Evolutionary conservation across 1,140 invertebrate species (phyloP).

Genomic region (Drosophila triauraria): DNA sequence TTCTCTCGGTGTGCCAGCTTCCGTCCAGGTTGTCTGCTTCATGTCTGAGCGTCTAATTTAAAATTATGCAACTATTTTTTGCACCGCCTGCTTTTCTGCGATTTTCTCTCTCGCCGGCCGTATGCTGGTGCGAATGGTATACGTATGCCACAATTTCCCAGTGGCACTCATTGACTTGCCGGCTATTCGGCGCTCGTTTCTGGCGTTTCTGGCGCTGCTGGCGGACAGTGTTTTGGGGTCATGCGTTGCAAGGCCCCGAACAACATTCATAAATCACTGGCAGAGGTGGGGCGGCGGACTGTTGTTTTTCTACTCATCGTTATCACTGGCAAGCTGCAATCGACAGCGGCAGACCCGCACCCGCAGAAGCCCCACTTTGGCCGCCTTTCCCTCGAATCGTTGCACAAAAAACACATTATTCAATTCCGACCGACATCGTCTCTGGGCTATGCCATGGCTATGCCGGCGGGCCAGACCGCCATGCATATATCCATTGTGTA

Average conservation of each 20-base stretch:
- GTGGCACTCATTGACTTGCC: slow-evolving; percentile 72
- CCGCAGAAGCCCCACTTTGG: not conserved
- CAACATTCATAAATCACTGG: slow-evolving; percentile 78
- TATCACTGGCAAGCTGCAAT: slow-evolving; percentile 78
- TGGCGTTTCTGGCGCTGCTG: slow-evolving; percentile 33
- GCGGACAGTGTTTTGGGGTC: slow-evolving; percentile 73
- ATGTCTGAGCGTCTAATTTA: slow-evolving; percentile 79
- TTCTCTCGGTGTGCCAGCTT: slow-evolving; percentile 26
- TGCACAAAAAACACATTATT: slow-evolving; percentile 74
- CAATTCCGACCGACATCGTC: slow-evolving; percentile 70
- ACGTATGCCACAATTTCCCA: slow-evolving; percentile 56
- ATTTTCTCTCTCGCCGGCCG: slow-evolving; percentile 28
- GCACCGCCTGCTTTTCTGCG: slow-evolving; percentile 12
- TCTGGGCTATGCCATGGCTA: slow-evolving; percentile 12
- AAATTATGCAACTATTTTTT: slow-evolving; percentile 74
- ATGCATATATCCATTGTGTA: slow-evolving; percentile 74
- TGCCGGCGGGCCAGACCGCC: slow-evolving; percentile 40
- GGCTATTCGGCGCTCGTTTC: slow-evolving; percentile 28
- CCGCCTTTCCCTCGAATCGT: slow-evolving; percentile 8
- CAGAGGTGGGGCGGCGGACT: slow-evolving; percentile 40
- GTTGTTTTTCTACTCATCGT: slow-evolving; percentile 75
- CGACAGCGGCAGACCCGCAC: slow-evolving; percentile 51
- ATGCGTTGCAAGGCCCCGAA: slow-evolving; percentile 78
- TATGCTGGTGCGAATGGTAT: slow-evolving; percentile 13
- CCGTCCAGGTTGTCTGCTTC: slow-evolving; percentile 57